Evolutionary conservation across 2,797 vertebrate genomes (phyloP).

Genomic region (Myotis findleyi): DNA sequence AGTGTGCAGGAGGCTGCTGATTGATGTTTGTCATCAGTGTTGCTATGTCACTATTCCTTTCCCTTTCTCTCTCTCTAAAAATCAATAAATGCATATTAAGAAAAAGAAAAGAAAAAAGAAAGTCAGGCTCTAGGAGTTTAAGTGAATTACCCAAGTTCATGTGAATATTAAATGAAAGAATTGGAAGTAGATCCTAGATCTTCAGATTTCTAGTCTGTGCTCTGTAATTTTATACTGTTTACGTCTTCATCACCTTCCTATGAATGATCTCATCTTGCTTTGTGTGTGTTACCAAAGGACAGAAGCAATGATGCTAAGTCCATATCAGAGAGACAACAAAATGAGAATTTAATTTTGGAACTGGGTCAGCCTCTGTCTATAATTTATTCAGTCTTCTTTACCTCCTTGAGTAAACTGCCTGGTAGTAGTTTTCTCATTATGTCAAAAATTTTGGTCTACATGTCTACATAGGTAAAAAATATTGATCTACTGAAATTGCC

Average conservation of each 20-base stretch:
- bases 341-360: slow-evolving; percentile 61
- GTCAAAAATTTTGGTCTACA: neutral
- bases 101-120: neutral
- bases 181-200: slow-evolving; percentile 1
- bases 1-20: too few species aligned
- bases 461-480: neutral
- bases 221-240: slow-evolving; percentile 52
- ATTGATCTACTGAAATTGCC: slow-evolving; percentile 13
- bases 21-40: too few species aligned
- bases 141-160: slow-evolving; percentile 27
- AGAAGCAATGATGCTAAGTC: neutral
- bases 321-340: slow-evolving; percentile 1
- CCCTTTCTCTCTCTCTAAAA: too few species aligned
- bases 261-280: slow-evolving; percentile 57
- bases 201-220: slow-evolving; percentile 36
- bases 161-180: slow-evolving; percentile 24
- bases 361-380: slow-evolving; percentile 22
- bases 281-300: slow-evolving; percentile 47
- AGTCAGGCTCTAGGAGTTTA: neutral
- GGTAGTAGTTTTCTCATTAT: neutral
- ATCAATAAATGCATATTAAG: too few species aligned
- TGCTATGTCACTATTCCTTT: too few species aligned
- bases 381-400: slow-evolving; percentile 38
- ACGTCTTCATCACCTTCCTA: slow-evolving; percentile 47
- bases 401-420: slow-evolving; percentile 36